These are phyloP conservation scores for Sebastes goodei DNA, from an alignment of 2,797 vertebrate genomes.

Conservation along the genomic window DNA sequence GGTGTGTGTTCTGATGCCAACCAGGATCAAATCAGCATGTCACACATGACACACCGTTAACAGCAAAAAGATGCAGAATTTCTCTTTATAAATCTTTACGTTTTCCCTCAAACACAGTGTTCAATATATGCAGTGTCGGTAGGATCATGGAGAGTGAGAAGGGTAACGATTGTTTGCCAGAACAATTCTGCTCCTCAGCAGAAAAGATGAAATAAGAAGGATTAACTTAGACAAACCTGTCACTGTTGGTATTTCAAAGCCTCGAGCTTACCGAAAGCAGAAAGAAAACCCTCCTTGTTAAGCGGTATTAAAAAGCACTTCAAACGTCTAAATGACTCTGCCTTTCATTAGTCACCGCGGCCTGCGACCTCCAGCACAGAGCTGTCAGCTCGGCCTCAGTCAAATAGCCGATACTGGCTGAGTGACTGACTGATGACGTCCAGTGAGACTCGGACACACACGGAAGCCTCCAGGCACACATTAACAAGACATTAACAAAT, in stretches of 20 bases:
- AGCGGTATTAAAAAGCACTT: slow-evolving; percentile 61
- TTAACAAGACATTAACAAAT: neutral
- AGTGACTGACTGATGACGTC: slow-evolving; percentile 61
- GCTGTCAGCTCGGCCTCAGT: slow-evolving; percentile 52
- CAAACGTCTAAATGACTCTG: slow-evolving; percentile 54
- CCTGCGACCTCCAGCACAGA: slow-evolving; percentile 52
- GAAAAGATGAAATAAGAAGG: slow-evolving; percentile 35
- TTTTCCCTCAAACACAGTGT: neutral
- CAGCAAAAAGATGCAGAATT: neutral
- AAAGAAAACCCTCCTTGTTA: slow-evolving; percentile 50
- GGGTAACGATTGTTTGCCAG: slow-evolving; percentile 2
- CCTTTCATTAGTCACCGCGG: slow-evolving; percentile 58
- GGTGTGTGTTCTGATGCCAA: neutral
- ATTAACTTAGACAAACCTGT: slow-evolving; percentile 51
- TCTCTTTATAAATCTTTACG: neutral
- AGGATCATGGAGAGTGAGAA: neutral
- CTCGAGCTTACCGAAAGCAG: neutral
- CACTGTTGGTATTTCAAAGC: slow-evolving; percentile 32
- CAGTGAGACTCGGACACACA: slow-evolving; percentile 10
- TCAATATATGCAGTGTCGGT: slow-evolving; percentile 4
- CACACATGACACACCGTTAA: neutral
- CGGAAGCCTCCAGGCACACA: neutral
- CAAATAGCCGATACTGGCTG: slow-evolving; percentile 31
- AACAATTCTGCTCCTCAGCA: slow-evolving; percentile 37
- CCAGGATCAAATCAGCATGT: slow-evolving; percentile 6